Conservation (phyloP, 1,140 invertebrate genomes). For the Philopotamus ludificatus region DNA sequence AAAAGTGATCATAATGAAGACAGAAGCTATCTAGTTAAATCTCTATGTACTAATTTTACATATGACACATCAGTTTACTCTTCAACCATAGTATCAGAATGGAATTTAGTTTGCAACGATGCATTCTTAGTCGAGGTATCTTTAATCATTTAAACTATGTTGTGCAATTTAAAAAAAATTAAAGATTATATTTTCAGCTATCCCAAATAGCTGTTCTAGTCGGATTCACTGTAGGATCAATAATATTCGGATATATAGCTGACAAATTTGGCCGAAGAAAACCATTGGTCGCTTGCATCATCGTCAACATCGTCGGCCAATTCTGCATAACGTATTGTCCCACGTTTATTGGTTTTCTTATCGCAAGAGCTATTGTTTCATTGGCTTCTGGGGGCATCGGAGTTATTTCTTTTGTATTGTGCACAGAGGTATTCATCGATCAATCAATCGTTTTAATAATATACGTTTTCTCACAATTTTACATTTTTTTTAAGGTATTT, state of each 20-base stretch:
- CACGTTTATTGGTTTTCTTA: conserved; percentile 65
- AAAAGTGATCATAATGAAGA: background rate
- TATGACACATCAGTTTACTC: conserved; percentile 64
- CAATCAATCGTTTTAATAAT: background rate
- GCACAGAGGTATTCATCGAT: conserved; percentile 48
- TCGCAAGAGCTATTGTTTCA: conserved; percentile 68
- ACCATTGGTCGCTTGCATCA: conserved; percentile 61
- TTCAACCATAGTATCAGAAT: conserved; percentile 70
- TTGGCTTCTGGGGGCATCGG: conserved; percentile 62
- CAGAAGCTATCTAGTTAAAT: conserved; percentile 4
- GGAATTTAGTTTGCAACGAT: conserved; percentile 69
- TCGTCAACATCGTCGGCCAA: conserved; percentile 63
- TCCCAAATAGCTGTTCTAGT: conserved; percentile 72
- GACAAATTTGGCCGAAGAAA: conserved; percentile 63
- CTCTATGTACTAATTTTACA: conserved; percentile 57
- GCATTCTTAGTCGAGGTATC: conserved; percentile 59
- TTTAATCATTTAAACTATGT: conserved; percentile 19
- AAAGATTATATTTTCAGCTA: conserved; percentile 51
- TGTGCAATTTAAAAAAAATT: background rate
- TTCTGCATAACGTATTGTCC: conserved; percentile 61
- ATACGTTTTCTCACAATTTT: background rate
- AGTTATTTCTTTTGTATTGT: conserved; percentile 52
- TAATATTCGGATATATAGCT: conserved; percentile 68
- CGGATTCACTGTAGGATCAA: conserved; percentile 67
- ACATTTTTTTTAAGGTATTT: conserved; percentile 44